Percentiles rank a stretch among this genome's conserved stretches.
These are phyloP conservation scores for Blastomussa wellsi DNA, from an alignment of 92 coral and sea anemone genomes.

Conservation along the genomic window DNA sequence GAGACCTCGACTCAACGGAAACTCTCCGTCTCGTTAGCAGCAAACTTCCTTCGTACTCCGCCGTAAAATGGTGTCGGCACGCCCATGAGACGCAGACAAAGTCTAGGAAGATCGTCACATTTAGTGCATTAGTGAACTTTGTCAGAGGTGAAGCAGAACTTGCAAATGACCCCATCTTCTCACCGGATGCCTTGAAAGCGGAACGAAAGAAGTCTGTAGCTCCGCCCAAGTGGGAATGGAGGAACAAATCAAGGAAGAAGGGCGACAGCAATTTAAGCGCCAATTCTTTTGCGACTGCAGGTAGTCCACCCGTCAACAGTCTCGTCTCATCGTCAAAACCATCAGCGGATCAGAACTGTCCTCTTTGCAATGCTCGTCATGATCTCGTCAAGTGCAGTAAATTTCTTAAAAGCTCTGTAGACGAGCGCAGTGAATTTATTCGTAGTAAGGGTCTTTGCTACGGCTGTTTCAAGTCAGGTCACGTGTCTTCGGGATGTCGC, in stretches of 20 bases:
- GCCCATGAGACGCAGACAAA: constrained; percentile 48
- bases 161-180: constrained; percentile 57
- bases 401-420: background rate
- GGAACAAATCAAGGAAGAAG: background rate
- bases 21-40: too few relatives aligned
- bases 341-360: constrained; percentile 9
- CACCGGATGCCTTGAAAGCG: constrained; percentile 38
- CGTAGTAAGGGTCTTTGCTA: constrained; percentile 30
- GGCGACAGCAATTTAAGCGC: background rate
- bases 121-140: constrained; percentile 45
- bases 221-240: background rate
- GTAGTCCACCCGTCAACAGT: background rate
- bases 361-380: constrained; percentile 23
- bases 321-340: background rate
- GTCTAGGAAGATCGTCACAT: background rate
- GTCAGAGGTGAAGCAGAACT: constrained; percentile 51
- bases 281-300: background rate
- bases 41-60: constrained; percentile 62
- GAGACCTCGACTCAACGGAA: too few relatives aligned
- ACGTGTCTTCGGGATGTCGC: too few relatives aligned
- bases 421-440: constrained; percentile 12
- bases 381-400: constrained; percentile 21
- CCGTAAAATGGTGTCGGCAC: constrained; percentile 62
- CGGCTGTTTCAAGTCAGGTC: constrained; percentile 44
- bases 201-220: constrained; percentile 27